A percentile compares a stretch with the other conserved stretches of the same genome.
Conservation (phyloP, 2,113 vertebrate genomes). For the Mormyrus lacerda region DNA sequence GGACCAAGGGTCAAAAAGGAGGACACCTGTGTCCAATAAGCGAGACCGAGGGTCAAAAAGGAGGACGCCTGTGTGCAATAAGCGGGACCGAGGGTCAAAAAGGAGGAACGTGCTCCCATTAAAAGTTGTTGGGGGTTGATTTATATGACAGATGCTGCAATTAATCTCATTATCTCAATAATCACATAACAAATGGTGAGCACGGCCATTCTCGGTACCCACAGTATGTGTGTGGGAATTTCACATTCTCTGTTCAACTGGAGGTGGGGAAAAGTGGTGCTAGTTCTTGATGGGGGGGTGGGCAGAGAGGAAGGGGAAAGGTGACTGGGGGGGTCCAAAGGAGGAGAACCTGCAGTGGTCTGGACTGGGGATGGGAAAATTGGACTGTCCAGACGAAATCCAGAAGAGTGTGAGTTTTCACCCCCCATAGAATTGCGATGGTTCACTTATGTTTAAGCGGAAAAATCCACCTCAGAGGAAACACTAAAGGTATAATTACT, state of each 20-base stretch:
- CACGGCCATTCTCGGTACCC: no score
- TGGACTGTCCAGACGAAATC: neutral
- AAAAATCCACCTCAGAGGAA: neutral
- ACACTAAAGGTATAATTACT: neutral
- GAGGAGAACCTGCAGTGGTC: neutral
- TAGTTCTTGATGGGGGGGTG: neutral
- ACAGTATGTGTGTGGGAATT: neutral
- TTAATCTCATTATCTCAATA: neutral
- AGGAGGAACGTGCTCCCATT: neutral
- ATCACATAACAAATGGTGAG: neutral
- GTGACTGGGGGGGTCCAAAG: neutral
- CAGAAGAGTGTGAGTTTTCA: neutral
- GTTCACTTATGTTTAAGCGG: neutral
- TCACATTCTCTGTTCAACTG: neutral
- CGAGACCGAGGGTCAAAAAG: no score
- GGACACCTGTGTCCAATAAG: neutral
- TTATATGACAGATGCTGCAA: neutral
- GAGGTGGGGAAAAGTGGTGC: neutral
- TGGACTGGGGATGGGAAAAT: neutral
- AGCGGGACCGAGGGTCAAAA: no score
- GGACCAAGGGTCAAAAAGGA: neutral
- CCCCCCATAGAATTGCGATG: neutral
- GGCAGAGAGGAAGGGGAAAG: neutral
- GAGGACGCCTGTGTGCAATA: neutral
- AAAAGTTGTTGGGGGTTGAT: neutral